A percentile compares a stretch with the other conserved stretches of the same genome.
Evolutionary conservation across 2,888 invertebrate species (phyloP).

Genomic region (Petrolisthes cinctipes): DNA sequence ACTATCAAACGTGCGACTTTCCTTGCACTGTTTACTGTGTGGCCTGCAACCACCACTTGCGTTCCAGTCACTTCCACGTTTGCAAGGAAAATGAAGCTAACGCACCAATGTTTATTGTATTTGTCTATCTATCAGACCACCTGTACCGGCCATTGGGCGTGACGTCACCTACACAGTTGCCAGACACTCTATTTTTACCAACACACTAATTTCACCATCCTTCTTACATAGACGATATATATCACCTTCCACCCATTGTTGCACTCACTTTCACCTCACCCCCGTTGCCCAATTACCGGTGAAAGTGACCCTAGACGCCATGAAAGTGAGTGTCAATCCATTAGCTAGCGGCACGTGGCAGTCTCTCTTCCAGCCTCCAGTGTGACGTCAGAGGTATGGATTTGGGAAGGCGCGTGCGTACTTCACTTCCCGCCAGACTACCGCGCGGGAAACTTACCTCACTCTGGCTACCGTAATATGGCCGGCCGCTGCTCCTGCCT

Average conservation of each 20-base stretch:
- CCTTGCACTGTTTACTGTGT: slow-evolving; percentile 59
- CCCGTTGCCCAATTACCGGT: too few species aligned
- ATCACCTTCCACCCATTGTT: too few species aligned
- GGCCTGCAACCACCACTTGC: slow-evolving; percentile 56
- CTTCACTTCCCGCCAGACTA: slow-evolving; percentile 29
- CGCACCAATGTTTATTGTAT: slow-evolving; percentile 62
- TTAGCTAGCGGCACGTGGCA: slow-evolving; percentile 4
- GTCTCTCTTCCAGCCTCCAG: slow-evolving; percentile 44
- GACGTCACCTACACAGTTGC: slow-evolving; percentile 48
- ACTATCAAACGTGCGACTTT: slow-evolving; percentile 49
- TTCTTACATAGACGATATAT: too few species aligned
- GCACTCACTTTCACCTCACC: too few species aligned
- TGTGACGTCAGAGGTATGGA: slow-evolving; percentile 60
- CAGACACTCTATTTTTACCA: slow-evolving; percentile 21
- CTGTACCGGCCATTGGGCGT: slow-evolving; percentile 61
- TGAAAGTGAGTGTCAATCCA: slow-evolving; percentile 8
- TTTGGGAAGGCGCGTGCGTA: slow-evolving; percentile 46
- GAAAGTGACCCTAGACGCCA: not conserved
- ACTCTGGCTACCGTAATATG: slow-evolving; percentile 39
- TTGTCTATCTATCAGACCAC: slow-evolving; percentile 62
- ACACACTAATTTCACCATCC: too few species aligned
- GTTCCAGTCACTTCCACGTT: slow-evolving; percentile 61
- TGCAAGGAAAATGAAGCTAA: slow-evolving; percentile 62
- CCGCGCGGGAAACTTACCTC: slow-evolving; percentile 40
- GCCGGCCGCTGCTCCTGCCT: slow-evolving; percentile 30